Base-by-base conservation (phyloP, 2,888 invertebrate genomes). In the Azorinus chamasolen region DNA sequence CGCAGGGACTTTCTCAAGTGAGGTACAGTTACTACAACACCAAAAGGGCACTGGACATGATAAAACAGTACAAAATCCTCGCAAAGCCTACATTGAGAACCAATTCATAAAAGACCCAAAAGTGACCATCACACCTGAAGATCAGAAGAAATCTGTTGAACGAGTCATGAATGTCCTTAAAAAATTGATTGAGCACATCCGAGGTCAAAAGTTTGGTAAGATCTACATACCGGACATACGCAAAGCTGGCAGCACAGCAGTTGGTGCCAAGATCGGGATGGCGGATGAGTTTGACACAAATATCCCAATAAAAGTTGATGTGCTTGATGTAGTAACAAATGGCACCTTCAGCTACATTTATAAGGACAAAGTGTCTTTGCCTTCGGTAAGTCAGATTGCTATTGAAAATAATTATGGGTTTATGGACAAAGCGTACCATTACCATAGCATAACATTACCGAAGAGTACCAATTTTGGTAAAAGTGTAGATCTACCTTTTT, bases 231-330 rank as follows among this genome's bases (percentile, higher is more conserved):
- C 66, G 0, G 50, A 46, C 41, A n/a, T 66, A 8, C n/a, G 25
- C 0, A 66, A 57, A 58, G 71, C 76, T 1, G 76, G 76, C 12
- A 76, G 76, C 45, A 18, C 45, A 37, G 71, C 76, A 2, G 66
- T 66, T 1, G 71, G 71, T 8, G 64, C 71, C 1, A 76, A 76
- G 51, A 76, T 76, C 12, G 71, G 76, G 1, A 76, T 66, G 43
- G 65, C 76, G 18, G 71, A 76, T 25, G 76, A 76, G 58, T 76
- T 76, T 46, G 76, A 76, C 32, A 71, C 57, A 12, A 76, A 71
- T 39, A 71, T 71, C 14, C 51, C 55, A 20, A 24, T 76, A 43
- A 71, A 71, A 43, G 39, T 71, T 10, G 22, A 20, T 8, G 46
- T 59, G 1, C 37, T 1, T n/a, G 39, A 58, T 1, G 20, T 64